A percentile compares a stretch with the other conserved stretches of the same genome.
Conservation (phyloP, 2,113 vertebrate species). For the Montifringilla adamsi region DNA sequence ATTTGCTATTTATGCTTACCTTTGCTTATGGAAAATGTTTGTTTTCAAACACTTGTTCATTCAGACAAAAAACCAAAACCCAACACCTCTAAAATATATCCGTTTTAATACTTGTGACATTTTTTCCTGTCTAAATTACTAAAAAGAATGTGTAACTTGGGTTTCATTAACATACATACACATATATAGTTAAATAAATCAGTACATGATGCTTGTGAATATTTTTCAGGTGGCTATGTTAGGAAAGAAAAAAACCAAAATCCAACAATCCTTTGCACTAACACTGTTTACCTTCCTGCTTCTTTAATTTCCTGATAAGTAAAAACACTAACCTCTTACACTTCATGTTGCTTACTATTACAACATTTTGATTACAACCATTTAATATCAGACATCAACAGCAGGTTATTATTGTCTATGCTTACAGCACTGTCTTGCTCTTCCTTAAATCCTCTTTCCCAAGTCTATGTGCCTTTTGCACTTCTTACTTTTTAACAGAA, state of each 20-base stretch:
- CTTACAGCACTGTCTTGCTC: not conserved
- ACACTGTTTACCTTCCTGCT: conserved; percentile 60
- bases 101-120: conserved; percentile 59
- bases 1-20: conserved; percentile 60
- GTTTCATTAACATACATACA: conserved; percentile 52
- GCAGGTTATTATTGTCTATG: conserved; percentile 20
- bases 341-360: conserved; percentile 53
- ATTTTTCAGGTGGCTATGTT: conserved; percentile 66
- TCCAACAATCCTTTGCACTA: conserved; percentile 55
- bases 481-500: conserved; percentile 37
- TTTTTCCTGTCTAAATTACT: conserved; percentile 58
- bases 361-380: conserved; percentile 63
- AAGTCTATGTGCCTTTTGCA: conserved; percentile 25
- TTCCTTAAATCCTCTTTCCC: not conserved
- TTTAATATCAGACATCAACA: conserved; percentile 54
- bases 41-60: conserved; percentile 68
- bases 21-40: conserved; percentile 66
- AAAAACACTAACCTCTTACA: conserved; percentile 65
- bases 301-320: conserved; percentile 57
- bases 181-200: conserved; percentile 54
- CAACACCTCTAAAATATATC: conserved; percentile 38
- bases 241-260: not conserved
- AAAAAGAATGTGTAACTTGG: conserved; percentile 62
- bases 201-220: conserved; percentile 60
- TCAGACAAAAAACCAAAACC: conserved; percentile 6